phyloP scores from a whole-genome alignment of 2,797 vertebrate genomes.

The Acomys russatus region DNA sequence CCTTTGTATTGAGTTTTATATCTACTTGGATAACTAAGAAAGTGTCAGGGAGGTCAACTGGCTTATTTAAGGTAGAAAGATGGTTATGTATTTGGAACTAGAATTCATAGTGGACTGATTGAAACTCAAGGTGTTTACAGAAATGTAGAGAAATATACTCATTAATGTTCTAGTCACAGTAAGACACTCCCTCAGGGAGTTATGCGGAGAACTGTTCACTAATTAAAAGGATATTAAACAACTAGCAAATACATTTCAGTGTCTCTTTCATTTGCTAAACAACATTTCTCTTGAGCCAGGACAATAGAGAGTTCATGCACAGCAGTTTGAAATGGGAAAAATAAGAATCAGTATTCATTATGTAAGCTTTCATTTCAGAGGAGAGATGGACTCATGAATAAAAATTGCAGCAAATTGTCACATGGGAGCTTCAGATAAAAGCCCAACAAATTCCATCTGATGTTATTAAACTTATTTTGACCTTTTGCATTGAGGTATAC shows the following conservation, averaged over 20 bases:
- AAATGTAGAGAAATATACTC: conserved; percentile 46
- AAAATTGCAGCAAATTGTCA: background rate
- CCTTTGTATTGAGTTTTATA: conserved; percentile 3
- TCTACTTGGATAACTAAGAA: conserved; percentile 35
- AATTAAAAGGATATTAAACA: conserved; percentile 62
- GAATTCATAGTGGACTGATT: background rate
- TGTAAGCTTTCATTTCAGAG: background rate
- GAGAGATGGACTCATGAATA: background rate
- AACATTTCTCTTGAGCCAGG: background rate
- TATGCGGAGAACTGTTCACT: conserved; percentile 13
- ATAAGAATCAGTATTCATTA: background rate
- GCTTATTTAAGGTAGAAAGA: conserved; percentile 52
- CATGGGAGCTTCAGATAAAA: background rate
- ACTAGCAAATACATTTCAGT: conserved; percentile 57
- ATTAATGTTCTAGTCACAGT: conserved; percentile 18
- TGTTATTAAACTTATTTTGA: conserved; percentile 2
- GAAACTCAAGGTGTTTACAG: conserved; percentile 23
- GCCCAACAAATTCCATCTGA: background rate
- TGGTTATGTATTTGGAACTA: background rate
- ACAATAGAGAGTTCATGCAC: background rate
- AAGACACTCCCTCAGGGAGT: background rate
- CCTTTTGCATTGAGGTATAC: background rate
- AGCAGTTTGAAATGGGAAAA: conserved; percentile 8
- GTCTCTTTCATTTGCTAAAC: conserved; percentile 27
- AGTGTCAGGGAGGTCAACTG: background rate